phyloP scores from a whole-genome alignment of 2,797 vertebrate species.

The Schizothorax lantsangensis region DNA sequence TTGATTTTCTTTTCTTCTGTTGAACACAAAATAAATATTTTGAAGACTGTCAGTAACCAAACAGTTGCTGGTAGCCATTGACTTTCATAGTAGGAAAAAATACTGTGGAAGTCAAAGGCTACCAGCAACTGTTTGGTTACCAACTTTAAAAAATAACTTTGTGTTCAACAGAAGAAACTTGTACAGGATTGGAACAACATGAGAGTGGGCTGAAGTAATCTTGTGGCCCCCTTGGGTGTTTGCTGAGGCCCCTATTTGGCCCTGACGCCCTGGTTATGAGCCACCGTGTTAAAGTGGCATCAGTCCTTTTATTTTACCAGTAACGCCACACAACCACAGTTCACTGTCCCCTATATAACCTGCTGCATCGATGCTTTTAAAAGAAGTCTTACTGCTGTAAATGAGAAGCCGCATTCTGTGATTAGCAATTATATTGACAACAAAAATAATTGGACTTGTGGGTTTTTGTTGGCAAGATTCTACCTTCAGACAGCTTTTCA shows the following conservation, averaged over 20 bases:
- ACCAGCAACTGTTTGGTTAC: background rate
- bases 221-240: background rate
- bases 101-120: background rate
- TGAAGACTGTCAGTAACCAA: background rate
- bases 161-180: background rate
- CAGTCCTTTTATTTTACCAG: background rate
- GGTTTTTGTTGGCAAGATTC: slow-evolving; percentile 16
- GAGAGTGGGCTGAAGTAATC: background rate
- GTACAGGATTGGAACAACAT: too few species aligned
- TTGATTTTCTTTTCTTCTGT: too few species aligned
- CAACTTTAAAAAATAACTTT: background rate
- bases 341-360: background rate
- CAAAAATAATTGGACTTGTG: slow-evolving; percentile 29
- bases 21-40: too few species aligned
- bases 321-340: background rate
- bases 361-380: background rate
- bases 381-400: slow-evolving; percentile 3
- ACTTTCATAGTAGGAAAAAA: background rate
- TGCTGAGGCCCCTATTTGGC: background rate
- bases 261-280: too few species aligned
- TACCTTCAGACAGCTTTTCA: slow-evolving; percentile 22
- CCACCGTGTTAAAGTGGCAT: background rate
- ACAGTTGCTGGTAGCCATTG: background rate
- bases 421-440: slow-evolving; percentile 28
- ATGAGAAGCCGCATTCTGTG: slow-evolving; percentile 11